Base-by-base conservation (phyloP, 2,797 vertebrate species). In the Phrynocephalus vlangalii region DNA sequence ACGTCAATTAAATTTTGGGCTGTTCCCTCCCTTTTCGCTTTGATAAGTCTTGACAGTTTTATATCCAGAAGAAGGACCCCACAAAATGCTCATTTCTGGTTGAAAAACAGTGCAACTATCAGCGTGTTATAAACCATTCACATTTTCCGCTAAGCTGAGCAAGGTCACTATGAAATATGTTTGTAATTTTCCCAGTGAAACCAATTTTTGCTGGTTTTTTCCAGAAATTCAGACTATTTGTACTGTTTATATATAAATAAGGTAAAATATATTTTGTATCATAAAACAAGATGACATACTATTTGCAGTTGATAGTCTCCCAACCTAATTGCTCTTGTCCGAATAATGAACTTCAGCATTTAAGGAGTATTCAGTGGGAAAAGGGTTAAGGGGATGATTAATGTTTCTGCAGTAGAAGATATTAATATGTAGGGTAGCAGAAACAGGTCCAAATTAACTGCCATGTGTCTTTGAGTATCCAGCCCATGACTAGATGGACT, bases 1-100 rank as follows among this genome's bases (percentile, higher is more conserved):
- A 83, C 48, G 26, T 71, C 63, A 44, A 48, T 90, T 22, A 28
- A 3, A 87, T 92, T 87, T 87, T 91, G 18, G n/a, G 28, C 38
- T 87, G 92, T 87, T 73, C 90, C 72, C 13, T 50, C 87, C 89
- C 9, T 4, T 88, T 20, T 87, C 91, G 89, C 30, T 79, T 89
- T 83, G 56, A 89, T 88, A 89, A 50, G 67, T 90, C 93, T 72
- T 88, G 87, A 84, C 90, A 84, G 48, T 56, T 93, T 88, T 83
- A 52, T 89, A 90, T 73, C 85, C 50, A 91, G 85, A 92, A 93
- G 71, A 44, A 56, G 76, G 73, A 83, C 87, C 73, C 16, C 70
- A 89, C 50, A 78, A 91, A 91, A 87, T 91, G 79, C 56, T 86
- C 33, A 82, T 84, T 91, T 84, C 85, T 88, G 79, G 84, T 86